Conservation (phyloP, 1,140 invertebrate species). For the Lepidurus packardi region DNA sequence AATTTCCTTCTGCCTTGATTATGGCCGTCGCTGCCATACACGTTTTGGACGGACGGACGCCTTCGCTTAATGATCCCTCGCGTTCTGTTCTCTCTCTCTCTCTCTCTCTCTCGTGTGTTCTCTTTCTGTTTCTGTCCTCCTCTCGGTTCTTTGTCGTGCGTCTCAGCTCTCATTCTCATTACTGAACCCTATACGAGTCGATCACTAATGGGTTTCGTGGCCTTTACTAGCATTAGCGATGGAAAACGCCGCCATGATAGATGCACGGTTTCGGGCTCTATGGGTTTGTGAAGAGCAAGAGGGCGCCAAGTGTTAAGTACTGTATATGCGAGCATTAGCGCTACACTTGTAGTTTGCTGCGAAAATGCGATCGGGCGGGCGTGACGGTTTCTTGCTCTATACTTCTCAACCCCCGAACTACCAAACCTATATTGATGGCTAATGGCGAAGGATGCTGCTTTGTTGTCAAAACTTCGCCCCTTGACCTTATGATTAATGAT, state of each 20-base stretch:
- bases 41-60: background rate
- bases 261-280: background rate
- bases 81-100: background rate
- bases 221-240: background rate
- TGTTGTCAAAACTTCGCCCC: background rate
- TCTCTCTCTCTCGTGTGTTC: background rate
- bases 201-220: background rate
- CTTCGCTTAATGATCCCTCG: background rate
- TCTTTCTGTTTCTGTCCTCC: background rate
- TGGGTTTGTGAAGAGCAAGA: background rate
- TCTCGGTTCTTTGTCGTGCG: background rate
- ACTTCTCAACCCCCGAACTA: background rate
- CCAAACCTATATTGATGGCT: background rate
- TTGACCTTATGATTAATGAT: background rate
- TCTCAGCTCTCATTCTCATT: background rate
- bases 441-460: background rate
- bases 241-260: background rate
- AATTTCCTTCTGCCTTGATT: conserved; percentile 1
- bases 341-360: background rate
- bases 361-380: background rate
- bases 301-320: background rate
- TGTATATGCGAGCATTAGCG: background rate
- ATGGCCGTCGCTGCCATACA: conserved; percentile 8
- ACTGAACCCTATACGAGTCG: background rate
- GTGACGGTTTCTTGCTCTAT: background rate